A percentile compares a stretch with the other conserved stretches of the same genome.
phyloP scores from a whole-genome alignment of 2,113 vertebrate species.

The Mola mola region DNA sequence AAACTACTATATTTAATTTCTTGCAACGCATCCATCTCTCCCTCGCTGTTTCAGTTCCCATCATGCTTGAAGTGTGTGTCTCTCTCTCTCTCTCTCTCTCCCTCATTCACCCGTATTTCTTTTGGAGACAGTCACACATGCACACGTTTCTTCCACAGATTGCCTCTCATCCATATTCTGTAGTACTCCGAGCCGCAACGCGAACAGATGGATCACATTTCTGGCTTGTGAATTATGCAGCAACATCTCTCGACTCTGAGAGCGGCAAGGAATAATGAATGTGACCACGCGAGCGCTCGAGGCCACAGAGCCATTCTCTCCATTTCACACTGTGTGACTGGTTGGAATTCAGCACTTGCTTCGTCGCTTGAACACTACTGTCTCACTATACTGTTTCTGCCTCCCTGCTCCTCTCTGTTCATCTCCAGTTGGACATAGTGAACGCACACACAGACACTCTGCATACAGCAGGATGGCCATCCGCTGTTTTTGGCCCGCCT shows the following conservation, averaged over 20 bases:
- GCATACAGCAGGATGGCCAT: no score
- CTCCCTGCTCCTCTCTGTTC: background rate
- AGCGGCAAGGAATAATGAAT: conserved; percentile 61
- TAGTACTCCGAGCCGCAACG: conserved; percentile 66
- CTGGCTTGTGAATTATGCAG: conserved; percentile 76
- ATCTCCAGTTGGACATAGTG: conserved; percentile 35
- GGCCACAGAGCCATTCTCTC: conserved; percentile 52
- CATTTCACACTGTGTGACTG: conserved; percentile 29
- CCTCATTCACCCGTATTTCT: conserved; percentile 64
- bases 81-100: conserved; percentile 35
- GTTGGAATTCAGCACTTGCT: conserved; percentile 45
- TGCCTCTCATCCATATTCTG: conserved; percentile 73
- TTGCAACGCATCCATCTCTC: conserved; percentile 35
- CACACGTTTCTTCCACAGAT: conserved; percentile 54
- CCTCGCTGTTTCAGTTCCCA: conserved; percentile 10
- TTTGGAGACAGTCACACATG: conserved; percentile 41
- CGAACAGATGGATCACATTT: conserved; percentile 76
- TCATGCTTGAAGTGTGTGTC: conserved; percentile 24
- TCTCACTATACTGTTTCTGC: conserved; percentile 16
- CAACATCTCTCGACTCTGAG: conserved; percentile 61
- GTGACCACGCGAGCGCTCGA: conserved; percentile 48
- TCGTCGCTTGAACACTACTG: conserved; percentile 24
- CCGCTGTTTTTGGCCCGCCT: no score
- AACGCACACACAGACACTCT: background rate
- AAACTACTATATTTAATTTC: no score